These are phyloP conservation scores for Halocaridina rubra DNA, from an alignment of 2,888 invertebrate genomes.

Conservation along the genomic window DNA sequence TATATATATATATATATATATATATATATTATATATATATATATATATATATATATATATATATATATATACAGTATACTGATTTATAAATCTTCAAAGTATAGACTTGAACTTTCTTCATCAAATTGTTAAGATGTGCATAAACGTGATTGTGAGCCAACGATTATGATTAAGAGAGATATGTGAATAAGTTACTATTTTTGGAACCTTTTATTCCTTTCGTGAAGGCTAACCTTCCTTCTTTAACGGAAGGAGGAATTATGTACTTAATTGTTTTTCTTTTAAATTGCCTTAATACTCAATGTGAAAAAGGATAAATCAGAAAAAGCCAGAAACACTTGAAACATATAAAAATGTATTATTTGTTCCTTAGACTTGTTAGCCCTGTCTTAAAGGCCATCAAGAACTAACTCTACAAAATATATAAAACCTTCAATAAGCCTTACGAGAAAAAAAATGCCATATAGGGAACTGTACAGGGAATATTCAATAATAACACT, in stretches of 20 bases:
- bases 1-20: not conserved
- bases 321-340: constrained; percentile 38
- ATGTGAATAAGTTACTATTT: no score
- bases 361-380: constrained; percentile 36
- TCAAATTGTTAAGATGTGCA: no score
- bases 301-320: not conserved
- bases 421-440: constrained; percentile 50
- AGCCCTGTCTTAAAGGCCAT: not conserved
- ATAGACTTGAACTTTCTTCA: no score
- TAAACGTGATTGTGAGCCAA: no score
- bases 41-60: not conserved
- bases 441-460: constrained; percentile 48
- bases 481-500: constrained; percentile 54
- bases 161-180: no score
- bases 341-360: constrained; percentile 61
- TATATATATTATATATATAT: not conserved
- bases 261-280: not conserved
- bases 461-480: constrained; percentile 55
- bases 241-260: not conserved
- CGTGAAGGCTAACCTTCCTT: not conserved
- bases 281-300: not conserved
- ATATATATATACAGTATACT: no score
- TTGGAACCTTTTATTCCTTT: not conserved
- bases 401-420: constrained; percentile 42
- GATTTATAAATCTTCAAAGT: no score